Conservation (phyloP, 2,797 vertebrate species). For the Enoplosus armatus region DNA sequence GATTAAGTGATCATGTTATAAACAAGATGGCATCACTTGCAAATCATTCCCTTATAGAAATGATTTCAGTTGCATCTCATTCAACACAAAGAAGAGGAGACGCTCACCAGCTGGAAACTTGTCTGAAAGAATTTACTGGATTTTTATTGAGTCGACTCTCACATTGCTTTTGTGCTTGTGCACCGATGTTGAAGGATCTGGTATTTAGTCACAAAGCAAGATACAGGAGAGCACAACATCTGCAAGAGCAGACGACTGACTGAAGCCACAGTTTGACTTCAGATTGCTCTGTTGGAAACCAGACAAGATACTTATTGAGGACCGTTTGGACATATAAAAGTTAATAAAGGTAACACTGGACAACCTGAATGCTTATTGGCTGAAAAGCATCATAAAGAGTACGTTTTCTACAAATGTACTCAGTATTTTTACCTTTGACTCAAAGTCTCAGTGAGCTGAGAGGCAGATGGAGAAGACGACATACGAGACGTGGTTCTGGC, state of each 20-base stretch:
- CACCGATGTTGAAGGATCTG: neutral
- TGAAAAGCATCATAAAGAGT: neutral
- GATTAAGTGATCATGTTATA: neutral
- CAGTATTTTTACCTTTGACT: too few relatives aligned
- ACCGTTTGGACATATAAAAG: neutral
- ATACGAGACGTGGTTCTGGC: neutral
- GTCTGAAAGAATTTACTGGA: neutral
- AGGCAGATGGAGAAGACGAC: neutral
- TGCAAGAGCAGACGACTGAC: neutral
- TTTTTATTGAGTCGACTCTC: neutral
- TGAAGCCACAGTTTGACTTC: neutral
- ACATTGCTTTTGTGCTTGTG: neutral
- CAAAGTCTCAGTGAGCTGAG: neutral
- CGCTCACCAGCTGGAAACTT: neutral
- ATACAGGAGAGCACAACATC: neutral
- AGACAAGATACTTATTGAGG: rapidly evolving
- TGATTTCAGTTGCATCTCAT: neutral
- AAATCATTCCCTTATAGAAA: neutral
- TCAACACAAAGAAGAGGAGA: neutral
- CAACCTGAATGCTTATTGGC: neutral
- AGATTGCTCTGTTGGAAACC: neutral
- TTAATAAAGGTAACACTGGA: neutral
- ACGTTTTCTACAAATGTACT: too few relatives aligned
- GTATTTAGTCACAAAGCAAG: neutral
- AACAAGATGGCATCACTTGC: neutral